phyloP scores from a whole-genome alignment of 2,113 vertebrate genomes.

The Loxodonta africana region DNA sequence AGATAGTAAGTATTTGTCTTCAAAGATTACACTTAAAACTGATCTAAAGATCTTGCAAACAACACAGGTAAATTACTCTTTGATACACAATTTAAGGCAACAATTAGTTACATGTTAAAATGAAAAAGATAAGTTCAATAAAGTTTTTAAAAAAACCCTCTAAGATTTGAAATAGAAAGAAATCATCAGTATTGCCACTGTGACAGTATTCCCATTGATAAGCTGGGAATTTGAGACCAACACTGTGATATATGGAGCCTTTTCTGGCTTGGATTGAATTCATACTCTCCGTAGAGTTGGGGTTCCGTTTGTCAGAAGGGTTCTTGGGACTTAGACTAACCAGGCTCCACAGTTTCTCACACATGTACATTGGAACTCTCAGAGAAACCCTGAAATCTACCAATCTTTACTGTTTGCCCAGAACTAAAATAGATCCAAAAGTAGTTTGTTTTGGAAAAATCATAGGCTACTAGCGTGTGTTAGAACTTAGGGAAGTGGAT shows the following conservation, averaged over 20 bases:
- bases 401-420: constrained; percentile 18
- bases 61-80: constrained; percentile 5
- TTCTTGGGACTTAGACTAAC: background rate
- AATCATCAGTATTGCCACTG: background rate
- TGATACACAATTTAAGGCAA: background rate
- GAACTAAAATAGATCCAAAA: constrained; percentile 48
- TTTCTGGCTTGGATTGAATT: background rate
- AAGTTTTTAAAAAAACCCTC: constrained; percentile 5
- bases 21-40: background rate
- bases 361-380: background rate
- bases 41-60: constrained; percentile 17
- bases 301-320: constrained; percentile 28
- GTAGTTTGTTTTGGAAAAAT: constrained; percentile 24
- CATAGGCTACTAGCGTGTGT: background rate
- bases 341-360: background rate
- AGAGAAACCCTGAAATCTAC: constrained; percentile 21
- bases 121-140: background rate
- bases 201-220: background rate
- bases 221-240: background rate
- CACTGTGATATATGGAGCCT: background rate
- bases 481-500: background rate
- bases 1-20: constrained; percentile 34
- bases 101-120: constrained; percentile 5
- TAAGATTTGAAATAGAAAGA: constrained; percentile 27
- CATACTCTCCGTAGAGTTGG: background rate